Base-by-base conservation (phyloP, 2,113 vertebrate genomes). In the Fulmarus glacialis region DNA sequence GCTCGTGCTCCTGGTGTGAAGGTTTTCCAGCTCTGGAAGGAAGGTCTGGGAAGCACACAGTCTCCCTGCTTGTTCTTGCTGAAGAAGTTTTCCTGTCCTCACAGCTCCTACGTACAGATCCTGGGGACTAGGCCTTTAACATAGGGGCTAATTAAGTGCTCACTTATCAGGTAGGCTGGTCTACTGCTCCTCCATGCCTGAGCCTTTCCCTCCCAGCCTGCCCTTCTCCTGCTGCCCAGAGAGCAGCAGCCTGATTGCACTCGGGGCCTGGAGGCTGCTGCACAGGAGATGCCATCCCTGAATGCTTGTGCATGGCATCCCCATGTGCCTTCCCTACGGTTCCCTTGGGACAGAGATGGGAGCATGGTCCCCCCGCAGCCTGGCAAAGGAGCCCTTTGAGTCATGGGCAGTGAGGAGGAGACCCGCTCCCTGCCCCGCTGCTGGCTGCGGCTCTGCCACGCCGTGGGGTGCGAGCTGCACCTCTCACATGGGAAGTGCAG, bases 391-490 rank as follows among this genome's bases (percentile, higher is more conserved):
- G 34, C 22, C 2, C 0, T 5, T 0, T 1, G 53, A 52, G 56
- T 21, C 1, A 0, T 2, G 66, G 42, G 45, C 27, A 21, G n/a
- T 0, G 9, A 43, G 30, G 12, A 60, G 17, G 13, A 9, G 11
- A 15, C 29, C 22, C 0, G 0, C 50, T 24, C 26, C 29, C 20
- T 32, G 56, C 12, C 32, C 50, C 8, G 3, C 18, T 4, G 15
- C 48, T 23, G 38, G 27, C 36, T 13, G 38, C 3, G 2, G 73
- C 53, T 60, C 23, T 34, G 52, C 40, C 32, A 10, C 2, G 4
- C 52, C 2, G 6, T 0, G 0, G 29, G 36, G 27, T 29, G 11
- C 1, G 2, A 88, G 32, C 24, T 4, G 7, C 48, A 42, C n/a
- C 32, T 32, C 43, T 21, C 18, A 4, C 12, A 2, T 3, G 10